These are phyloP conservation scores for Diplazon laetatorius DNA, from an alignment of 2,888 invertebrate genomes.

Conservation along the genomic window DNA sequence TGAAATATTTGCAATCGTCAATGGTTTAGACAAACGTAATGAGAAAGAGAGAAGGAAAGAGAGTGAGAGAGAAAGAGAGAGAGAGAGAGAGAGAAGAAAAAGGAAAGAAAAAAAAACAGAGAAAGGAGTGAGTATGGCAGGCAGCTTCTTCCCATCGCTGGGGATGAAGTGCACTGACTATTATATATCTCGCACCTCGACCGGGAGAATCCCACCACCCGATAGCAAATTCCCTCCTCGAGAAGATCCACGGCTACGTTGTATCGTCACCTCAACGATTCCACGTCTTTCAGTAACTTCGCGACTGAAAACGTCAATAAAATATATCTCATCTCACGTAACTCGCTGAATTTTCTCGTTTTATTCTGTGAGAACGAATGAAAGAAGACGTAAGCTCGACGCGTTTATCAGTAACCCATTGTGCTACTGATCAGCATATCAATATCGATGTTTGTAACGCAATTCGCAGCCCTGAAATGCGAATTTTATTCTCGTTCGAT, in stretches of 20 bases:
- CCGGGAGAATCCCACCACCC: no score
- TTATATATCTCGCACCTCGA: constrained; percentile 15
- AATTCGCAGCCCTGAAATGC: neutral
- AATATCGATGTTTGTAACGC: neutral
- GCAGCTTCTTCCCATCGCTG: constrained; percentile 27
- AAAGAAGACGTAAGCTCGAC: neutral
- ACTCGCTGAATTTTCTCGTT: constrained; percentile 5
- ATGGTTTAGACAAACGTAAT: no score
- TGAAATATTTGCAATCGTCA: constrained; percentile 52
- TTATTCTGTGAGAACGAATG: neutral
- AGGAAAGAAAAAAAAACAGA: neutral
- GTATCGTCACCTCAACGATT: constrained; percentile 44
- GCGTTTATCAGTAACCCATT: constrained; percentile 1
- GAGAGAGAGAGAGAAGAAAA: neutral
- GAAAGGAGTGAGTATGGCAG: constrained; percentile 11
- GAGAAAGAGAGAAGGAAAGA: neutral
- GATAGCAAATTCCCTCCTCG: no score
- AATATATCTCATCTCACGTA: constrained; percentile 35
- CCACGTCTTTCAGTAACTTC: constrained; percentile 3
- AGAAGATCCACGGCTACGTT: constrained; percentile 18
- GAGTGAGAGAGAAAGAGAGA: neutral
- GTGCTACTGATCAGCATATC: neutral
- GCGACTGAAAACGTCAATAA: constrained; percentile 36
- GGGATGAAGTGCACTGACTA: constrained; percentile 4
- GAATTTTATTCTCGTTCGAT: neutral